Percentiles rank a stretch among this genome's conserved stretches.
phyloP scores from a whole-genome alignment of 2,888 invertebrate species.

The Nemotelus pantherinus region DNA sequence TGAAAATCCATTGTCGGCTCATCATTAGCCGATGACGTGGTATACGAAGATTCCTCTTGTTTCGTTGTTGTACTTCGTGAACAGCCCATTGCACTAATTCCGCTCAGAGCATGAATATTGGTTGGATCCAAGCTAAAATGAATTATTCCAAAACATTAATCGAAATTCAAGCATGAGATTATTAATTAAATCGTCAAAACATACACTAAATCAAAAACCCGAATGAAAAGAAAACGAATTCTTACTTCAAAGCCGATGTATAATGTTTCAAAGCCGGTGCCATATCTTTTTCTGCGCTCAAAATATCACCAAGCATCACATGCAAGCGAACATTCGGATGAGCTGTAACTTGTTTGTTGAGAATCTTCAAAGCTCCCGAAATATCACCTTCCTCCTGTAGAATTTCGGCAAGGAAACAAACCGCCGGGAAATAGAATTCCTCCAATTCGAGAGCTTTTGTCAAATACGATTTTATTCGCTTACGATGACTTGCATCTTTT shows the following conservation, averaged over 20 bases:
- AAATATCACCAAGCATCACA: conserved; percentile 60
- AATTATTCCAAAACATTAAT: not conserved
- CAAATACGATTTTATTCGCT: conserved; percentile 74
- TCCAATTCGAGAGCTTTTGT: conserved; percentile 79
- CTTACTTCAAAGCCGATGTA: conserved; percentile 60
- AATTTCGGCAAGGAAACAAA: conserved; percentile 77
- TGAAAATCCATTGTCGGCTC: conserved; percentile 58
- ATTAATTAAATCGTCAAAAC: no score
- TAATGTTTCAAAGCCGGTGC: conserved; percentile 61
- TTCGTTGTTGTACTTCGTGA: conserved; percentile 54
- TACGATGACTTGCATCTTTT: conserved; percentile 68
- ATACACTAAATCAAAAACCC: not conserved
- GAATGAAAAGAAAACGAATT: not conserved
- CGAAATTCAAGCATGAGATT: no score
- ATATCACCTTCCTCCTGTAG: conserved; percentile 73
- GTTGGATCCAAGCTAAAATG: conserved; percentile 59
- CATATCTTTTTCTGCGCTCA: conserved; percentile 58
- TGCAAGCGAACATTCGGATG: conserved; percentile 61
- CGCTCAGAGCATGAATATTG: conserved; percentile 60
- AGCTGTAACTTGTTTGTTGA: conserved; percentile 70
- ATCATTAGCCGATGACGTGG: conserved; percentile 56
- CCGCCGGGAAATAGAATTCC: conserved; percentile 76
- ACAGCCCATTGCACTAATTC: conserved; percentile 60
- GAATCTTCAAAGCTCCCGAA: conserved; percentile 74
- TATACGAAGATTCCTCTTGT: conserved; percentile 53